Evolutionary conservation across 1,140 invertebrate genomes (phyloP), one percentile per base, ranked within the genome.

Genomic region (Lepidurus apus): DNA sequence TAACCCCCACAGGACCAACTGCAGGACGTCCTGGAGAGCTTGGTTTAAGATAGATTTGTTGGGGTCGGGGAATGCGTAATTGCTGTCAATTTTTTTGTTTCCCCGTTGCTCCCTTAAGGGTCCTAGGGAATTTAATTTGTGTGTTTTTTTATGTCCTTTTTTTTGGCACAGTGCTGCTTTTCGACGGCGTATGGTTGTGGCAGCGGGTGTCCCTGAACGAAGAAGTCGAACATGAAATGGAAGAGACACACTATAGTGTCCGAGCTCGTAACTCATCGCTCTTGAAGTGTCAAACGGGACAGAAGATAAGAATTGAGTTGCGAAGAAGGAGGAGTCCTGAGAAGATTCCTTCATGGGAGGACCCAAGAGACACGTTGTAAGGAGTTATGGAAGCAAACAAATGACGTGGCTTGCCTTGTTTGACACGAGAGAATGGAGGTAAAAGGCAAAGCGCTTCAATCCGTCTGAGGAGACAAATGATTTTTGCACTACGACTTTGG

Each of bases 11-110:
- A 65, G 53, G 53, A 65, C 13, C 53, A 65, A 65, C 53, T 65
- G 53, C 21, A 65, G n/a, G 53, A 21, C 53, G 53, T 65, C 53
- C 53, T 65, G 53, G 53, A 65, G 53, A 65, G 53, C 13, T 65
- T 65, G 53, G 53, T 65, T 65, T 65, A 65, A 65, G 53, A 65
- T 65, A 65, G 53, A 65, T 65, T 65, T 65, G 53, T 65, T 65
- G 17, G 13, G 21, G 53, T 65, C 53, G 17, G 53, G 53, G 53
- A 65, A 65, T 65, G 53, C 53, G 53, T 65, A 65, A 65, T 65
- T 65, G 53, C 53, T 65, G 53, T 65, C 53, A 65, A 65, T 65
- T 65, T 21, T 65, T 65, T 65, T 65, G 17, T 65, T 65, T 65
- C 13, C 53, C 53, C 53, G 21, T 17, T 65, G 53, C 53, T 65